These are phyloP conservation scores for Bucco capensis DNA, from an alignment of 2,113 vertebrate genomes.

Conservation along the genomic window DNA sequence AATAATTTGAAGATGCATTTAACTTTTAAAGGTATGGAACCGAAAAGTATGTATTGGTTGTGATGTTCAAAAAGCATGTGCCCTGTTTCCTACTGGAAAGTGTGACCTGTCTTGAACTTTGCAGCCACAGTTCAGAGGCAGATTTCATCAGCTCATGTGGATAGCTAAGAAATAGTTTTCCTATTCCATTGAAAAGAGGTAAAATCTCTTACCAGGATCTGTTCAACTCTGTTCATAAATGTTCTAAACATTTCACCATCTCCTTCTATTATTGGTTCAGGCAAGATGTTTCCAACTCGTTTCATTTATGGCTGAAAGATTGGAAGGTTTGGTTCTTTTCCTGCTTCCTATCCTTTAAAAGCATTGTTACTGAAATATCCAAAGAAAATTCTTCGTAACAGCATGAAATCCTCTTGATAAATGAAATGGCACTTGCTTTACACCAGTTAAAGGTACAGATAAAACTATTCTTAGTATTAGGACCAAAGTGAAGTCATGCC, in stretches of 20 bases:
- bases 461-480: background rate
- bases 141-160: background rate
- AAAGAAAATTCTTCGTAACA: no score
- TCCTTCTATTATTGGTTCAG: background rate
- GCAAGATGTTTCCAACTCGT: background rate
- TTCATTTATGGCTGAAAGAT: background rate
- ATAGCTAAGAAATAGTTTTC: background rate
- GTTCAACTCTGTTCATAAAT: background rate
- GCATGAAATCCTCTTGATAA: background rate
- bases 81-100: background rate
- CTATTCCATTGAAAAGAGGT: background rate
- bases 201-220: background rate
- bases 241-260: background rate
- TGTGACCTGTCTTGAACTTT: background rate
- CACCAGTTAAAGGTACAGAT: background rate
- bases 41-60: background rate
- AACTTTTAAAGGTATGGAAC: background rate
- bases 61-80: background rate
- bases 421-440: background rate
- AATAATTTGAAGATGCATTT: constrained; percentile 12
- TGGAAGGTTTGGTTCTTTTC: background rate
- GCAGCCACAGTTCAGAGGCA: background rate
- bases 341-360: background rate
- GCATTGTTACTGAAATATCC: no score
- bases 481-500: background rate